Conservation (phyloP, 2,797 vertebrate genomes). For the Percopsis omiscomaycus region DNA sequence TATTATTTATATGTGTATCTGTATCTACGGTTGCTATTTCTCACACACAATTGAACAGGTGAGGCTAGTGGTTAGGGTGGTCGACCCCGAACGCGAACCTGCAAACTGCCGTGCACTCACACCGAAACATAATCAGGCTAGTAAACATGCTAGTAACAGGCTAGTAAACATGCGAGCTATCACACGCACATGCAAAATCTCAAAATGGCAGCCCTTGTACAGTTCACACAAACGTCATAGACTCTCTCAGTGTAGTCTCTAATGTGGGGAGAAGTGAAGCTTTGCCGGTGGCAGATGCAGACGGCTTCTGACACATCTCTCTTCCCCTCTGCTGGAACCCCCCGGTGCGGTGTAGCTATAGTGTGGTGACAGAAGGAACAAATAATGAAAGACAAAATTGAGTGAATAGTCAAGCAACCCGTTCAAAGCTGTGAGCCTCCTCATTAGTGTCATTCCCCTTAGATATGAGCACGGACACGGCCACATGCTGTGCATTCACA, state of each 20-base stretch:
- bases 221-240: conserved; percentile 21
- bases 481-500: conserved; percentile 33
- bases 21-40: too few relatives aligned
- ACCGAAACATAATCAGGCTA: too few relatives aligned
- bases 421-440: conserved; percentile 54
- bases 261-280: conserved; percentile 34
- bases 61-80: too few relatives aligned
- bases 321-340: conserved; percentile 27
- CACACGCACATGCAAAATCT: conserved; percentile 39
- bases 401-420: conserved; percentile 57
- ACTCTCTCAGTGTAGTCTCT: conserved; percentile 30
- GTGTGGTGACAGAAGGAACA: conserved; percentile 58
- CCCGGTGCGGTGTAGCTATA: conserved; percentile 51
- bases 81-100: too few relatives aligned
- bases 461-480: background rate
- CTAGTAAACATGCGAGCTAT: too few relatives aligned
- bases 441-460: conserved; percentile 38
- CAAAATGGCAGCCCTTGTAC: conserved; percentile 33
- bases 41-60: too few relatives aligned
- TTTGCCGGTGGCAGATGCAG: conserved; percentile 34
- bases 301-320: conserved; percentile 17
- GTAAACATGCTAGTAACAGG: too few relatives aligned
- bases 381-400: conserved; percentile 52
- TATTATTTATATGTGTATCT: background rate
- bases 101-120: too few relatives aligned